Evolutionary conservation across 2,888 invertebrate genomes (phyloP), one percentile per base, ranked within the genome.

Genomic region (Horisme vitalbata): DNA sequence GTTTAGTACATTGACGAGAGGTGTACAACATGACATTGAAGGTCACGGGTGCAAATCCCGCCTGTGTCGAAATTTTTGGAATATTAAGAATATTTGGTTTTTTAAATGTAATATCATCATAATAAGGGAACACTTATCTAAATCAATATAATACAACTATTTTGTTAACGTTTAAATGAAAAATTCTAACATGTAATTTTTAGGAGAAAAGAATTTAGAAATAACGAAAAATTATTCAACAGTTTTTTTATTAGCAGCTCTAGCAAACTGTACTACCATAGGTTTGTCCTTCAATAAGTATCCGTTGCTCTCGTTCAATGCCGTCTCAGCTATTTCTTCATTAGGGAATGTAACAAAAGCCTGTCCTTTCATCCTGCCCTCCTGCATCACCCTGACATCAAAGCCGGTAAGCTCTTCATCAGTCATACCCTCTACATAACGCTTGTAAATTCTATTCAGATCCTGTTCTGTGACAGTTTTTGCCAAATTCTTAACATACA

Each of bases 331-430:
- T 63, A 92, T 83, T 32, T 90, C 86, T 8, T 93, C 90, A 63
- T 91, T 92, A 38, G 96, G 95, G 41, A 97, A 90, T 0, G 96
- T 96, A 0, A 98, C 91, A 90, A 98, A 98, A 0, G 97, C 97
- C 82, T 98, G 98, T 0, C 98, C 98, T 80, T 97, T 98, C 98
- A 98, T 98, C 68, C 97, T 91, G 0, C 98, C 98, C 78, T 97
- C 96, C 71, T 96, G 95, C 97, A 98, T 96, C 8, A 97, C 91
- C 61, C 95, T 91, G 3, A 98, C 93, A 75, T 92, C 92, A 78
- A 93, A 91, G 30, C 87, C 86, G 49, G 84, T 84, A 6, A 82
- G 74, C 35, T 90, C 83, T 32, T 86, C 80, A 45, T 79, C 79
- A 12, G 78, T 64, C 38, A 82, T 63, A 27, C 76, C 68, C 48